Base-by-base conservation (phyloP, 2,113 vertebrate genomes). In the Perognathus longimembris region DNA sequence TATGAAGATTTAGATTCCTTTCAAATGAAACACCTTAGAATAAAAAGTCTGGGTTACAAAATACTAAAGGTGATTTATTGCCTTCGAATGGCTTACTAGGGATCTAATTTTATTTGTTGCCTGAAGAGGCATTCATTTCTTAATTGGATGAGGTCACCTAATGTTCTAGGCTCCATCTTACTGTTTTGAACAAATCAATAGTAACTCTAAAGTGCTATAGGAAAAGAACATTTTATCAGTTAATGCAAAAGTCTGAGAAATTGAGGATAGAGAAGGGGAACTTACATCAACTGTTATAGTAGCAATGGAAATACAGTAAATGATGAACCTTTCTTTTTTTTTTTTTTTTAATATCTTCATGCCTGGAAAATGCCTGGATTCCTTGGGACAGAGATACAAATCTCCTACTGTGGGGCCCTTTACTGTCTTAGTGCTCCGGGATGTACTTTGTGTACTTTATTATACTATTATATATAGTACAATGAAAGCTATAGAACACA, bases 321-420 rank as follows among this genome's bases (percentile, higher is more conserved):
- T 75, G 32, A 93, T 96, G 91, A 92, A 92, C 94, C 15, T 94
- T 64, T 83, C 28, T 80, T 95, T 92, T 71, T 17, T 81, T 12
- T 94, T 64, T 83, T 28, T 80, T 95, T 92, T 71, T 17, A 79
- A 4, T 83, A 87, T 83, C 38, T 38, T 0, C 77, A 73, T 91
- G 42, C 81, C 66, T 93, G 85, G 36, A 36, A 57, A 67, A 42
- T 77, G 30, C 38, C 45, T 30, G 76, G 38, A 63, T 74, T 85
- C 71, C 78, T 84, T 57, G 75, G 57, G 26, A 67, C 74, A 82
- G 95, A 93, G 86, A 77, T 67, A 54, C 28, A 78, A 38, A 59
- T 95, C 64, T 95, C 54, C 77, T 66, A 91, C 42, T 86, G 59
- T 74, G 69, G 86, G 90, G 81, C 90, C 93, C 88, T 78, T n/a